A percentile compares a stretch with the other conserved stretches of the same genome.
Evolutionary conservation across 2,797 vertebrate species (phyloP).

Genomic region (Megaceryle alcyon): DNA sequence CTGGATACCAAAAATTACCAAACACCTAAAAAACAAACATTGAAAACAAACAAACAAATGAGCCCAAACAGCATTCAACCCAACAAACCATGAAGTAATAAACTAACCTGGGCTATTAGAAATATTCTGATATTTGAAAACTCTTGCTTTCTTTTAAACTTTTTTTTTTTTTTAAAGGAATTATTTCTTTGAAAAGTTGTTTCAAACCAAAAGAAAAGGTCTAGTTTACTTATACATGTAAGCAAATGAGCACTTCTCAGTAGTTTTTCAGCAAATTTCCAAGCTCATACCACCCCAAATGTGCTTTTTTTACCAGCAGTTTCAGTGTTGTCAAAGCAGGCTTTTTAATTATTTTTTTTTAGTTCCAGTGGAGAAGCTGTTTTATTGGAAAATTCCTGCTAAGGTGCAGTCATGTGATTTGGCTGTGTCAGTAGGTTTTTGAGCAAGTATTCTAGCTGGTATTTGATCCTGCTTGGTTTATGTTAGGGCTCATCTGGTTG

Average conservation of each 20-base stretch:
- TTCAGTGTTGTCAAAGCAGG: background rate
- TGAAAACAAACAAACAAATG: background rate
- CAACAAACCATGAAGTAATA: background rate
- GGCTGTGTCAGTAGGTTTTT: background rate
- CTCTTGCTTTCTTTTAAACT: background rate
- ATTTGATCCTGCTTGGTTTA: conserved; percentile 37
- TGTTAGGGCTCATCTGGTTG: conserved; percentile 14
- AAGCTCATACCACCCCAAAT: background rate
- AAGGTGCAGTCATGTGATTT: background rate
- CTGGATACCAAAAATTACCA: background rate
- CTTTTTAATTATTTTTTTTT: too few species aligned
- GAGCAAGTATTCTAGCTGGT: background rate
- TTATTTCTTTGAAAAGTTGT: background rate
- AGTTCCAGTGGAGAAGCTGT: background rate
- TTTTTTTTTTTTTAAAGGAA: background rate
- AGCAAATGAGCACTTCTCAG: background rate
- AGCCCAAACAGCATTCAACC: background rate
- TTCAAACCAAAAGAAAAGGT: background rate
- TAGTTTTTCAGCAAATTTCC: background rate
- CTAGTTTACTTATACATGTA: background rate
- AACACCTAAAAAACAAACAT: background rate
- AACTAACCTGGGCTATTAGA: background rate
- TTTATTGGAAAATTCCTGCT: background rate
- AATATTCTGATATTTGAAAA: background rate
- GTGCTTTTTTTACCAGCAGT: background rate